Percentiles rank a stretch among this genome's conserved stretches.
Evolutionary conservation across 2,797 vertebrate species (phyloP).

Genomic region (Cossypha dichroa): DNA sequence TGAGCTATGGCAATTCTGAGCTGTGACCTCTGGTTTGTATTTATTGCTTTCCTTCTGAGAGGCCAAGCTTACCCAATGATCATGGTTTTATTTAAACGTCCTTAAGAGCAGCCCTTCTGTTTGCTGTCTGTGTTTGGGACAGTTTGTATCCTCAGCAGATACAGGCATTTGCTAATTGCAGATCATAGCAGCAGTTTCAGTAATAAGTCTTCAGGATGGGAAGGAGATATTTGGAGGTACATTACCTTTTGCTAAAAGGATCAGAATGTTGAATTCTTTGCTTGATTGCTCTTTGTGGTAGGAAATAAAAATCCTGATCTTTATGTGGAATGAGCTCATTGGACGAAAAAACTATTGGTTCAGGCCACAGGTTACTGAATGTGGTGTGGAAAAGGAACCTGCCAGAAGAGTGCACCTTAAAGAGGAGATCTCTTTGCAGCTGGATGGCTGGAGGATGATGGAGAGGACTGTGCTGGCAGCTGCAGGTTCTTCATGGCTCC

Average conservation of each 20-base stretch:
- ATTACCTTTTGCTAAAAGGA: neutral
- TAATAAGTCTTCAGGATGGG: neutral
- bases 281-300: neutral
- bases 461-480: neutral
- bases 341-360: neutral
- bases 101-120: neutral
- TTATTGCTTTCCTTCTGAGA: neutral
- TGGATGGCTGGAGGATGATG: neutral
- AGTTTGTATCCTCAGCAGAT: slow-evolving; percentile 5
- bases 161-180: slow-evolving; percentile 20
- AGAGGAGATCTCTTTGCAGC: neutral
- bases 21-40: neutral
- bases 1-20: neutral
- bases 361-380: neutral
- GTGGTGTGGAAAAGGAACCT: neutral
- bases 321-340: neutral
- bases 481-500: neutral
- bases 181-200: slow-evolving; percentile 29
- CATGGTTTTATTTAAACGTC: neutral
- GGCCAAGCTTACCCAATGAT: neutral
- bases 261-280: neutral
- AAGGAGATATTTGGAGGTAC: neutral
- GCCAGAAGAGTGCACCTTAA: neutral
- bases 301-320: neutral
- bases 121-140: slow-evolving; percentile 8